phyloP scores from a whole-genome alignment of 1,140 invertebrate species.

The Orchesella cincta region DNA sequence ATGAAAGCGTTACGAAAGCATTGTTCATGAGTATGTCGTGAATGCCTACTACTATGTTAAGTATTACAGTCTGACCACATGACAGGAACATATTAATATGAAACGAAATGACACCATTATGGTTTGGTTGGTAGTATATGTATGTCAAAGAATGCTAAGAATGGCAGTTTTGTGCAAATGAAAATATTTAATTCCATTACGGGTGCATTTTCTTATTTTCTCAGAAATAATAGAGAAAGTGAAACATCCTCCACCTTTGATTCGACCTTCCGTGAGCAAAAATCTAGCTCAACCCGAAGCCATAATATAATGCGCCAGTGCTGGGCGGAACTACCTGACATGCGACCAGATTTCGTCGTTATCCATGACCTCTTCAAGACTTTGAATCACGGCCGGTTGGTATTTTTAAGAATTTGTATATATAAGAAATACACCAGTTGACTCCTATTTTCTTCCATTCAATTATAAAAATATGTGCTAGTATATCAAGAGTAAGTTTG shows the following conservation, averaged over 20 bases:
- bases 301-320: slow-evolving; percentile 87
- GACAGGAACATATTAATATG: no score
- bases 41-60: no score
- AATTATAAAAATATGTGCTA: no score
- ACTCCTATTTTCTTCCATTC: no score
- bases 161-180: background rate
- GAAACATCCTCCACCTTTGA: slow-evolving; percentile 82
- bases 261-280: slow-evolving; percentile 90
- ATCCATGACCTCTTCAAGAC: slow-evolving; percentile 83
- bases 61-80: no score
- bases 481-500: no score
- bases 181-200: background rate
- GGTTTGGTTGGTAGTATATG: no score
- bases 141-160: background rate
- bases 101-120: no score
- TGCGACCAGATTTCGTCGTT: slow-evolving; percentile 82
- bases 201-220: background rate
- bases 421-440: no score
- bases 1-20: no score
- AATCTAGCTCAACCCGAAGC: slow-evolving; percentile 89
- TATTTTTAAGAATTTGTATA: no score
- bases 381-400: slow-evolving; percentile 77
- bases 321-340: slow-evolving; percentile 81
- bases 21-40: no score
- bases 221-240: slow-evolving; percentile 88